These are phyloP conservation scores for Caretta caretta DNA, from an alignment of 2,113 vertebrate species.

Conservation along the genomic window DNA sequence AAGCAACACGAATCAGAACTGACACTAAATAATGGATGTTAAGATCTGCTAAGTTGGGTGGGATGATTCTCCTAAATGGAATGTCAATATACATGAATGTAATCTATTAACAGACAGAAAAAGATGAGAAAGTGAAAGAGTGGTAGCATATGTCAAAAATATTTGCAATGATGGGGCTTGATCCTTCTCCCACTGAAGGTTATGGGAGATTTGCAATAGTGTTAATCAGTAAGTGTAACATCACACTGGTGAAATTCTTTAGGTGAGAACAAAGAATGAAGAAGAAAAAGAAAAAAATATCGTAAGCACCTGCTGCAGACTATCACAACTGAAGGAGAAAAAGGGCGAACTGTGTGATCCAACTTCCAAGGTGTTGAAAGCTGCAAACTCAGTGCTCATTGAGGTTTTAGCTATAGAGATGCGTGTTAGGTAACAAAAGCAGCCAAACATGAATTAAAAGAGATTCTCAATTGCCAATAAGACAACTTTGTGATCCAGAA, in stretches of 20 bases:
- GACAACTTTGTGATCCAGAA: not conserved
- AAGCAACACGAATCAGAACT: not conserved
- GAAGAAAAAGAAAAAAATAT: not conserved
- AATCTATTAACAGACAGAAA: not conserved
- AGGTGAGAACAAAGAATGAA: not conserved
- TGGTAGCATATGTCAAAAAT: not conserved
- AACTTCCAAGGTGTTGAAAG: not conserved
- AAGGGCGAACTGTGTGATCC: not conserved
- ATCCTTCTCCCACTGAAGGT: not conserved
- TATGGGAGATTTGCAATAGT: not conserved
- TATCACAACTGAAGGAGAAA: not conserved
- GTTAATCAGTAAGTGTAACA: not conserved
- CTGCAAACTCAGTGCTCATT: not conserved
- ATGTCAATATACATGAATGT: not conserved
- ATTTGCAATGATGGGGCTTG: slow-evolving; percentile 4
- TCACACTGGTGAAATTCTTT: not conserved
- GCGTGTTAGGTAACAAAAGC: not conserved
- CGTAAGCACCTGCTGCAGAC: not conserved
- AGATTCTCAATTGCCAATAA: not conserved
- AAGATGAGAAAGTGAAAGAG: not conserved
- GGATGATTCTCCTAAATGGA: not conserved
- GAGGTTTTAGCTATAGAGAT: not conserved
- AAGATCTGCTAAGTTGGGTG: not conserved
- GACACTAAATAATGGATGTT: not conserved
- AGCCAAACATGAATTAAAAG: not conserved